Percentiles rank a stretch among this genome's conserved stretches.
Evolutionary conservation across 2,888 invertebrate species (phyloP).

Genomic region (Schrankia costaestrigalis): DNA sequence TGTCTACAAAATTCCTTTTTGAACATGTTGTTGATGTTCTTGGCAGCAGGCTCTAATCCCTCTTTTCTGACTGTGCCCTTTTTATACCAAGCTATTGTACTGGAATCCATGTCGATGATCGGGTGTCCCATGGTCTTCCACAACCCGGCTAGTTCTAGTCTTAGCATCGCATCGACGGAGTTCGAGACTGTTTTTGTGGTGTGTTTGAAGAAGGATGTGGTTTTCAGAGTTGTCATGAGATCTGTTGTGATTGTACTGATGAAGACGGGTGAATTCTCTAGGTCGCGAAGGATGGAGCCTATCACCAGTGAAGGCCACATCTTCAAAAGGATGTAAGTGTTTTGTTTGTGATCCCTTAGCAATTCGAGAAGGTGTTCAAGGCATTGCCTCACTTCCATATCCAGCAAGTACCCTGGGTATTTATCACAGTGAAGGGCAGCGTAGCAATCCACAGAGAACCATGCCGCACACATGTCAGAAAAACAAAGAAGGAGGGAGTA

Average conservation of each 20-base stretch:
- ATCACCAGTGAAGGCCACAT: conserved; percentile 1
- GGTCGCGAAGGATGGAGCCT: not conserved
- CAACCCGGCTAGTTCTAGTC: not conserved
- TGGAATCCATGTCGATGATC: too few species aligned
- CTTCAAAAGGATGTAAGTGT: not conserved
- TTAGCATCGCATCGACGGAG: not conserved
- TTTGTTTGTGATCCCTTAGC: not conserved
- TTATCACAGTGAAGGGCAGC: too few species aligned
- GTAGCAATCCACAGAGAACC: too few species aligned
- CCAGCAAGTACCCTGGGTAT: not conserved
- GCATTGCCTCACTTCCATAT: not conserved
- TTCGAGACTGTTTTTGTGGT: not conserved
- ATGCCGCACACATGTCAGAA: too few species aligned
- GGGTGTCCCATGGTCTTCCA: conserved; percentile 2
- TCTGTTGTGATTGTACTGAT: not conserved
- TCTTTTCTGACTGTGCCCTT: too few species aligned
- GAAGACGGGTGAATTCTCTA: not conserved
- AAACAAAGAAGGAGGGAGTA: too few species aligned
- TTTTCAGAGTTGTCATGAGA: not conserved
- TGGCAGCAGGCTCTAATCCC: too few species aligned
- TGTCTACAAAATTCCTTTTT: conserved; percentile 1
- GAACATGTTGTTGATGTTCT: too few species aligned
- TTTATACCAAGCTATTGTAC: too few species aligned
- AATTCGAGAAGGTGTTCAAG: not conserved
- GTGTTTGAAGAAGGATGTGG: not conserved